Evolutionary conservation across 2,113 vertebrate species (phyloP).

Genomic region (Poeciliopsis occidentalis): DNA sequence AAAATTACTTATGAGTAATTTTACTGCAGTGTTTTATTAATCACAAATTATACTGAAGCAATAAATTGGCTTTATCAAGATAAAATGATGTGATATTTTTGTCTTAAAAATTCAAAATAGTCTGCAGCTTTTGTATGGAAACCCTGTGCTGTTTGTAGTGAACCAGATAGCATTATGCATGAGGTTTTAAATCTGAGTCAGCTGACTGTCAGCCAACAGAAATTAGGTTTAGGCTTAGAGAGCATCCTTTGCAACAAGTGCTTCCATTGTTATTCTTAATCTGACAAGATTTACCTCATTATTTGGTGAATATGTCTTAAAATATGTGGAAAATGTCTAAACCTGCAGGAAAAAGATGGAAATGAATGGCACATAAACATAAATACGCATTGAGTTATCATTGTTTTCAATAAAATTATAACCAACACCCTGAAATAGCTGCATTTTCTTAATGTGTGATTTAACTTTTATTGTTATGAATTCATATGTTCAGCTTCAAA

Average conservation of each 20-base stretch:
- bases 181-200: slow-evolving; percentile 29
- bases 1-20: no score
- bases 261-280: slow-evolving; percentile 5
- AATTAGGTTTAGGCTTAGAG: not conserved
- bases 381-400: no score
- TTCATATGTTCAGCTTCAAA: no score
- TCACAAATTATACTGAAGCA: not conserved
- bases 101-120: not conserved
- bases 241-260: not conserved
- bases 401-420: no score
- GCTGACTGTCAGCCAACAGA: slow-evolving; percentile 19
- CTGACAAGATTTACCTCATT: not conserved
- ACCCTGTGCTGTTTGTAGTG: not conserved
- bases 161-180: not conserved
- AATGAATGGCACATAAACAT: not conserved
- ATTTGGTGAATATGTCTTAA: not conserved
- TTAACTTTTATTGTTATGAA: no score
- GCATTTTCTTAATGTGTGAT: no score
- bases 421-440: no score
- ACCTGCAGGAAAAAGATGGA: not conserved
- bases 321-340: not conserved
- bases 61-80: not conserved
- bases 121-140: not conserved
- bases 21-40: not conserved
- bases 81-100: not conserved